These are phyloP conservation scores for Macropodus opercularis DNA, from an alignment of 2,797 vertebrate genomes.

Conservation along the genomic window DNA sequence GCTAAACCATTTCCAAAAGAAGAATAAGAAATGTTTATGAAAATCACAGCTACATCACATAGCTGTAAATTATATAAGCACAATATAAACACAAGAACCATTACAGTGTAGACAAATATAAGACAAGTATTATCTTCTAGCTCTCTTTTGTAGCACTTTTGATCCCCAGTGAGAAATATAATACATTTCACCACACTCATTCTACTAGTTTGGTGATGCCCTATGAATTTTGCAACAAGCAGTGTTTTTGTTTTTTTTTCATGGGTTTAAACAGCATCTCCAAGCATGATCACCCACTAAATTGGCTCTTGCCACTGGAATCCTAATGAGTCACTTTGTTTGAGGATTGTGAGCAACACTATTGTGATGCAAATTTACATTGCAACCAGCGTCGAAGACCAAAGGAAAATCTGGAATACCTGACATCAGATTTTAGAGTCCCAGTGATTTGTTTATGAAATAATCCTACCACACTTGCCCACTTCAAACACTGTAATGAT, in stretches of 20 bases:
- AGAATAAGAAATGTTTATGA: too few species aligned
- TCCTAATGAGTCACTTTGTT: conserved; percentile 68
- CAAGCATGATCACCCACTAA: conserved; percentile 62
- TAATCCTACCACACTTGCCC: conserved; percentile 69
- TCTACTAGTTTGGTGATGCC: conserved; percentile 32
- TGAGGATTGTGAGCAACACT: conserved; percentile 50
- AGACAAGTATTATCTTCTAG: background rate
- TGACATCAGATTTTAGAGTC: conserved; percentile 72
- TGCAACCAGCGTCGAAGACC: conserved; percentile 40
- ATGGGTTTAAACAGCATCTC: conserved; percentile 52
- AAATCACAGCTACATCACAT: too few species aligned
- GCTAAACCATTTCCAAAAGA: too few species aligned
- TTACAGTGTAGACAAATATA: background rate
- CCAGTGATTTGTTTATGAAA: conserved; percentile 73
- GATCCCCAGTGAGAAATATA: conserved; percentile 8
- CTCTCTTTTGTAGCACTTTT: conserved; percentile 7
- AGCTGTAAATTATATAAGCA: too few species aligned
- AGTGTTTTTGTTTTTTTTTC: conserved; percentile 33
- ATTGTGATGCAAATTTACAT: conserved; percentile 75
- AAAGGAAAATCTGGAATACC: conserved; percentile 62
- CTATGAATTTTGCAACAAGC: conserved; percentile 42
- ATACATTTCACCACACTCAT: conserved; percentile 36
- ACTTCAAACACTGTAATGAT: conserved; percentile 71
- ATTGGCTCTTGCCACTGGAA: conserved; percentile 64
- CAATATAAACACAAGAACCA: too few species aligned